A percentile compares a stretch with the other conserved stretches of the same genome.
These are phyloP conservation scores for Palythoa caribaeorum DNA, from an alignment of 92 coral and sea anemone genomes.

Conservation along the genomic window DNA sequence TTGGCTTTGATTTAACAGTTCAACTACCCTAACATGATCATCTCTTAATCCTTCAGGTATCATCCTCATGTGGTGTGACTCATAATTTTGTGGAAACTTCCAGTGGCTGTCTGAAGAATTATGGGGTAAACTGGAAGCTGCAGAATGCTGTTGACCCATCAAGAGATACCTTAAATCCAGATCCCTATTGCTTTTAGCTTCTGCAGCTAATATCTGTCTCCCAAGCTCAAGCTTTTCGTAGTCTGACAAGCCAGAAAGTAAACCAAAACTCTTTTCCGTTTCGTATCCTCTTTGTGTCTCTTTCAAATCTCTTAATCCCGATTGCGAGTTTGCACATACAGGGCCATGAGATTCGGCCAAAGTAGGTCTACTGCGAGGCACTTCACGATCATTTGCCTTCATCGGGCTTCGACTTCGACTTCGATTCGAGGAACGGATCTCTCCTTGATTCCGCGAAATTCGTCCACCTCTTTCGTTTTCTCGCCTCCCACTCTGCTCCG, in stretches of 20 bases:
- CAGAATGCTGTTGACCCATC: not conserved
- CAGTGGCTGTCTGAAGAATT: not conserved
- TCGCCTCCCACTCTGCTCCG: slow-evolving; percentile 3
- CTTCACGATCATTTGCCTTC: slow-evolving; percentile 20
- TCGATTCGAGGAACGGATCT: slow-evolving; percentile 9
- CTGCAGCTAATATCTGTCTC: not conserved
- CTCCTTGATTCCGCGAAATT: slow-evolving; percentile 26
- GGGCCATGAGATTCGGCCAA: slow-evolving; percentile 10
- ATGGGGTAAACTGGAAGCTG: not conserved
- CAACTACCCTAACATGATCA: slow-evolving; percentile 2
- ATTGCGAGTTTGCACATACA: not conserved
- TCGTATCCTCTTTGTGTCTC: not conserved
- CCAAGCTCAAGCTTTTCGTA: not conserved
- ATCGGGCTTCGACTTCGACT: slow-evolving; percentile 48
- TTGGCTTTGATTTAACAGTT: not conserved
- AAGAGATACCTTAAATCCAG: not conserved
- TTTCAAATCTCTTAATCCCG: not conserved
- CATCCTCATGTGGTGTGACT: not conserved
- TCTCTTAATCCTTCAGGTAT: not conserved
- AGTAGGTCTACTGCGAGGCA: not conserved
- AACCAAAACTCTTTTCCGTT: not conserved
- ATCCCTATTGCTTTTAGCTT: not conserved
- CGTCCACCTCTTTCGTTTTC: slow-evolving; percentile 4
- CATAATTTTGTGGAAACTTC: not conserved
- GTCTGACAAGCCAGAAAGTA: slow-evolving; percentile 18